phyloP scores from a whole-genome alignment of 2,888 invertebrate genomes.

The Volucella inflata region DNA sequence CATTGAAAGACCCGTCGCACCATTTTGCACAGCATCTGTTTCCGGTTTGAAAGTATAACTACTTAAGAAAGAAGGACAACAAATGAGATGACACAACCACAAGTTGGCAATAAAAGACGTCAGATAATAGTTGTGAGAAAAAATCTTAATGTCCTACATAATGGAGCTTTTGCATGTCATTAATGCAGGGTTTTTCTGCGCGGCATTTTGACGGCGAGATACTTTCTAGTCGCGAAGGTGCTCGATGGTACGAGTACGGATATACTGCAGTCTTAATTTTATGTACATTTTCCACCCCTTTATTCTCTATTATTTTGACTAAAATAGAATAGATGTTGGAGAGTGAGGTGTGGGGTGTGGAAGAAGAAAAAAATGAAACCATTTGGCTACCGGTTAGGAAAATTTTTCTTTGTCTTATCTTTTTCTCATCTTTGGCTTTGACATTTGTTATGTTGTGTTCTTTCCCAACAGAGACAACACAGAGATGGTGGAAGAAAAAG shows the following conservation, averaged over 20 bases:
- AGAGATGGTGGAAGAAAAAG: conserved; percentile 1
- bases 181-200: conserved; percentile 61
- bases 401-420: conserved; percentile 60
- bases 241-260: conserved; percentile 19
- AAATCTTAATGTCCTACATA: conserved; percentile 73
- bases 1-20: not conserved
- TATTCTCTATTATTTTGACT: conserved; percentile 33
- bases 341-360: conserved; percentile 26
- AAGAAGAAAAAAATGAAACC: conserved; percentile 54
- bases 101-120: conserved; percentile 74
- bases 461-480: no score
- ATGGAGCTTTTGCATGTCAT: conserved; percentile 75
- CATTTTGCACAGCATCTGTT: conserved; percentile 63
- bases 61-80: conserved; percentile 60
- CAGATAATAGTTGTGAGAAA: conserved; percentile 65
- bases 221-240: no score
- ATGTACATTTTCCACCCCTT: conserved; percentile 36
- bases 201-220: no score
- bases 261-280: conserved; percentile 70
- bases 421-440: conserved; percentile 70
- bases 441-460: conserved; percentile 63
- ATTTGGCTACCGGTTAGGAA: conserved; percentile 68
- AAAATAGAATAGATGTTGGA: not conserved
- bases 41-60: conserved; percentile 44
- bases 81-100: conserved; percentile 74